Evolutionary conservation across 2,888 invertebrate genomes (phyloP).

Genomic region (Oithona nana): DNA sequence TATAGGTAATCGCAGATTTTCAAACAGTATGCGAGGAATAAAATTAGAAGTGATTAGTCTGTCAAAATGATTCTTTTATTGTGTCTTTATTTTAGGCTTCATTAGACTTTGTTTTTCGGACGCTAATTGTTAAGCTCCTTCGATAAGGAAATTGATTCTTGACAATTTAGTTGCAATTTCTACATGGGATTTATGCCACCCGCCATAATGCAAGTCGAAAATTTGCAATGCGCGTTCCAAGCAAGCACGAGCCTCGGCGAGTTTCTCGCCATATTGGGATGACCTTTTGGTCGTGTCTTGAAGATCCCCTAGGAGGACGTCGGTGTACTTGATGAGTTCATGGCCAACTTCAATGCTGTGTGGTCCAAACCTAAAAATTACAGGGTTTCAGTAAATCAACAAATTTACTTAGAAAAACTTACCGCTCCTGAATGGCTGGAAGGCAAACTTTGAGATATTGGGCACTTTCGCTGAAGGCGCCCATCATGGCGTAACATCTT

Average conservation of each 20-base stretch:
- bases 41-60: no score
- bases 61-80: no score
- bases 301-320: conserved; percentile 34
- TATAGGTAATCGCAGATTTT: no score
- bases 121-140: no score
- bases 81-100: no score
- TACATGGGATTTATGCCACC: conserved; percentile 33
- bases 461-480: conserved; percentile 30
- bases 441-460: conserved; percentile 37
- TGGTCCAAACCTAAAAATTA: conserved; percentile 34
- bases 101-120: no score
- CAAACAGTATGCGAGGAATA: no score
- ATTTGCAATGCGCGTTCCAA: conserved; percentile 35
- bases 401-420: neutral
- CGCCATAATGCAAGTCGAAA: conserved; percentile 35
- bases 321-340: conserved; percentile 43
- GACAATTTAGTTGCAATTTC: conserved; percentile 22
- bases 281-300: neutral
- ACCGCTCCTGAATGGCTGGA: conserved; percentile 34
- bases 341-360: conserved; percentile 44
- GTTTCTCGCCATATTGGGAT: conserved; percentile 29
- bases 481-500: conserved; percentile 33
- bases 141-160: neutral
- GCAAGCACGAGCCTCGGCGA: conserved; percentile 33
- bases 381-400: neutral